Conservation (phyloP, 2,113 vertebrate species). For the Pholis gunnellus region DNA sequence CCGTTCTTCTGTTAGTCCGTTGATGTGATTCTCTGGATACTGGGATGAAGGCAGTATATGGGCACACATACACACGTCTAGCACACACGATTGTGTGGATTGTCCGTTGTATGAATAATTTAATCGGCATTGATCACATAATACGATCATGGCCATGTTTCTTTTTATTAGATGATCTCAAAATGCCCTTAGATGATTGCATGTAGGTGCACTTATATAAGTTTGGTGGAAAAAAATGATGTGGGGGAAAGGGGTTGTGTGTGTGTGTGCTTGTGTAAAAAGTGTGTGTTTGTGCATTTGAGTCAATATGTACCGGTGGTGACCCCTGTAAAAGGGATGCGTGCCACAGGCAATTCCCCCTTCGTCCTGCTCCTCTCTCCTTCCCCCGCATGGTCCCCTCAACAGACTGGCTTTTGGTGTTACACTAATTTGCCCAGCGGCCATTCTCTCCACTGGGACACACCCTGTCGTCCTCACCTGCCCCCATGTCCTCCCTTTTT, state of each 20-base stretch:
- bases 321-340: conserved; percentile 49
- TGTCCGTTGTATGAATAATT: conserved; percentile 67
- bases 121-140: conserved; percentile 57
- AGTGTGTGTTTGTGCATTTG: conserved; percentile 17
- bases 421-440: conserved; percentile 43
- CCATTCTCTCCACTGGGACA: conserved; percentile 36
- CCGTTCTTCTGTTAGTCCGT: conserved; percentile 32
- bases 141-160: conserved; percentile 24
- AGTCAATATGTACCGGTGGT: conserved; percentile 27
- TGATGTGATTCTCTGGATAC: conserved; percentile 51
- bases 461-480: conserved; percentile 34
- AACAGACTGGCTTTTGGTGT: conserved; percentile 47
- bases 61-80: conserved; percentile 27
- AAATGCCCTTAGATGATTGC: conserved; percentile 1
- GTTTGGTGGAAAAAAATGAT: background rate
- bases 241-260: background rate
- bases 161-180: conserved; percentile 32
- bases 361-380: conserved; percentile 9
- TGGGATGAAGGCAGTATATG: conserved; percentile 30
- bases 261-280: background rate
- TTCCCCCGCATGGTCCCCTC: background rate
- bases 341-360: conserved; percentile 40
- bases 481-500: background rate
- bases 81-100: conserved; percentile 40
- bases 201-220: background rate